Conservation (phyloP, 2,888 invertebrate genomes). For the Quadroppia sp. region DNA sequence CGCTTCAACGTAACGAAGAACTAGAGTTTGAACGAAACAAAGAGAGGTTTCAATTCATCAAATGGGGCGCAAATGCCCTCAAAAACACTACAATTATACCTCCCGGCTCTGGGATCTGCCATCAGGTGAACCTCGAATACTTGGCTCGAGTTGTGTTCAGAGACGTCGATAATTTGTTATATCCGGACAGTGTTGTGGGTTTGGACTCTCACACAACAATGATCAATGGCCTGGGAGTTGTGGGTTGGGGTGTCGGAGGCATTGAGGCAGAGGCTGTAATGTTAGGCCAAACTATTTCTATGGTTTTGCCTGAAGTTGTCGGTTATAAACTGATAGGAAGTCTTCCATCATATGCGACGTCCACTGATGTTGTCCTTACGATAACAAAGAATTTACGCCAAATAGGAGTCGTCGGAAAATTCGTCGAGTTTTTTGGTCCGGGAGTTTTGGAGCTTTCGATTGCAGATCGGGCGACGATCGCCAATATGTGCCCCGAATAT, state of each 20-base stretch:
- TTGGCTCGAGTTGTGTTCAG: conserved; percentile 81
- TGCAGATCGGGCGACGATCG: conserved; percentile 94
- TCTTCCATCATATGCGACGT: conserved; percentile 76
- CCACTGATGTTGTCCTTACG: conserved; percentile 93
- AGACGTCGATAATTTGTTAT: conserved; percentile 60
- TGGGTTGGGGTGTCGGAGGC: conserved; percentile 81
- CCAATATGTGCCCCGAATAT: conserved; percentile 98
- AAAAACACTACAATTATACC: conserved; percentile 95
- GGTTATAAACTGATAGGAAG: conserved; percentile 83
- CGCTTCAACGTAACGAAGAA: conserved; percentile 84
- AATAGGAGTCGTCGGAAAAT: conserved; percentile 94
- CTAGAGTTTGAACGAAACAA: conserved; percentile 92
- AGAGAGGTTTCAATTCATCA: conserved; percentile 91
- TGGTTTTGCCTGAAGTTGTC: conserved; percentile 92
- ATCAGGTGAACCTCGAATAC: conserved; percentile 97
- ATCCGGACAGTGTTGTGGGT: conserved; percentile 90
- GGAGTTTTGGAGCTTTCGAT: conserved; percentile 86
- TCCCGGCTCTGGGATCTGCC: conserved; percentile 96
- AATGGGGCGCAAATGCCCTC: conserved; percentile 96
- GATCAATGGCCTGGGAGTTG: conserved; percentile 93
- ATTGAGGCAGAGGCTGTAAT: conserved; percentile 99
- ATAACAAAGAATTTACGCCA: conserved; percentile 92
- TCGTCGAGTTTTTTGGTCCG: conserved; percentile 97
- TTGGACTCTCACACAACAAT: conserved; percentile 99
- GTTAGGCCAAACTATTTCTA: conserved; percentile 94